Conservation (phyloP, 2,888 invertebrate genomes). For the Cantharis rufa region DNA sequence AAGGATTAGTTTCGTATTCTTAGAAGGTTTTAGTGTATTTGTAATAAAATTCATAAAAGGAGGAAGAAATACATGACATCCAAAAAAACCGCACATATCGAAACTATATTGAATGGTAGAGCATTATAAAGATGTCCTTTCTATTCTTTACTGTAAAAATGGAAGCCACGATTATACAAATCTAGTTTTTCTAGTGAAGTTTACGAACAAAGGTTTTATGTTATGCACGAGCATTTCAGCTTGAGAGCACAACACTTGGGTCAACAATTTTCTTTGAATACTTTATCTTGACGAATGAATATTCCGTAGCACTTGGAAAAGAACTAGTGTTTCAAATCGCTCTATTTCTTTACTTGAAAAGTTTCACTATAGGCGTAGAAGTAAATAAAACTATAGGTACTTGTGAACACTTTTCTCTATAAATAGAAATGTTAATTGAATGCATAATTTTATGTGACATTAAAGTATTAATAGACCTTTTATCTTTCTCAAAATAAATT, state of each 20-base stretch:
- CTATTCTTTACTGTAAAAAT: not conserved
- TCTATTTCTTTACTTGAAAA: not conserved
- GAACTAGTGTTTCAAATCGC: not conserved
- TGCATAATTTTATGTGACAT: not conserved
- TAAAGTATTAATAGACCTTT: not conserved
- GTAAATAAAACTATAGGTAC: not conserved
- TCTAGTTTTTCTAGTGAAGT: not conserved
- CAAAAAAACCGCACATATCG: not conserved
- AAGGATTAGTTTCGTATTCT: constrained; percentile 12
- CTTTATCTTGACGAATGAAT: not conserved
- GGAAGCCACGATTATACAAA: not conserved
- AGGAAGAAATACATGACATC: not conserved
- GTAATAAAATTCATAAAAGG: not conserved
- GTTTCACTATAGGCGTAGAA: not conserved
- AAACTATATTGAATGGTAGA: not conserved
- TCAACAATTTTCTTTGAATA: constrained; percentile 7
- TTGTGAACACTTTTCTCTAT: not conserved
- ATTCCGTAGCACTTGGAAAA: not conserved
- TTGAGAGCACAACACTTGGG: constrained; percentile 7
- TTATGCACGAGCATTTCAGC: constrained; percentile 8
- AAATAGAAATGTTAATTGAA: not conserved
- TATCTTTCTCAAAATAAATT: not conserved
- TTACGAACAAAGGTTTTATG: constrained; percentile 8
- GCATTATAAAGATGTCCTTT: not conserved
- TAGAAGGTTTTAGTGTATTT: not conserved